A percentile compares a stretch with the other conserved stretches of the same genome.
phyloP scores from a whole-genome alignment of 2,797 vertebrate genomes.

The Argentina silus region DNA sequence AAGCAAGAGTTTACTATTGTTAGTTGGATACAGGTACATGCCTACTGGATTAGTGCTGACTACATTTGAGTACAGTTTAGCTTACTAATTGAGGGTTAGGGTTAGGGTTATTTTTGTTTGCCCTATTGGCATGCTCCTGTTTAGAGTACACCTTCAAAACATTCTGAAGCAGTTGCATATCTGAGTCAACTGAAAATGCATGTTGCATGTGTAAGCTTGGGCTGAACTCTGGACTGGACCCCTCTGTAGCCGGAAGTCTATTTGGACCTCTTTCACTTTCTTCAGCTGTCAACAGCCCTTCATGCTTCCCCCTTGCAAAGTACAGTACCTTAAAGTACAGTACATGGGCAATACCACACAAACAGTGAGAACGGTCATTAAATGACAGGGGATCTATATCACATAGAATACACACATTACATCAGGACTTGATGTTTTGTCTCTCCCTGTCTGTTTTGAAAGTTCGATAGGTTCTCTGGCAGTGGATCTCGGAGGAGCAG shows the following conservation, averaged over 20 bases:
- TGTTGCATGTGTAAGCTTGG: conserved; percentile 25
- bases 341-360: conserved; percentile 39
- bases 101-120: too few species aligned
- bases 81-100: too few species aligned
- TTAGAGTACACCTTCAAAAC: background rate
- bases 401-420: conserved; percentile 57
- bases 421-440: conserved; percentile 47
- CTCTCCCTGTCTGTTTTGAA: conserved; percentile 60
- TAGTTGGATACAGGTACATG: too few species aligned
- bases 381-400: conserved; percentile 63
- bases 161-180: background rate
- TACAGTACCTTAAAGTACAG: conserved; percentile 22
- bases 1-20: too few species aligned
- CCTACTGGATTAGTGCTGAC: too few species aligned
- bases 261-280: conserved; percentile 26
- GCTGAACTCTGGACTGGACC: conserved; percentile 12
- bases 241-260: conserved; percentile 37
- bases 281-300: conserved; percentile 49
- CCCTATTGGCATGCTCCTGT: background rate
- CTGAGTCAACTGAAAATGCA: conserved; percentile 18
- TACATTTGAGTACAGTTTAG: too few species aligned
- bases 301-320: conserved; percentile 27
- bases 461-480: conserved; percentile 67
- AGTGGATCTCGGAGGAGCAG: conserved; percentile 66
- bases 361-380: conserved; percentile 41